Conservation (phyloP, 1,140 invertebrate genomes). For the Venturia canescens region DNA sequence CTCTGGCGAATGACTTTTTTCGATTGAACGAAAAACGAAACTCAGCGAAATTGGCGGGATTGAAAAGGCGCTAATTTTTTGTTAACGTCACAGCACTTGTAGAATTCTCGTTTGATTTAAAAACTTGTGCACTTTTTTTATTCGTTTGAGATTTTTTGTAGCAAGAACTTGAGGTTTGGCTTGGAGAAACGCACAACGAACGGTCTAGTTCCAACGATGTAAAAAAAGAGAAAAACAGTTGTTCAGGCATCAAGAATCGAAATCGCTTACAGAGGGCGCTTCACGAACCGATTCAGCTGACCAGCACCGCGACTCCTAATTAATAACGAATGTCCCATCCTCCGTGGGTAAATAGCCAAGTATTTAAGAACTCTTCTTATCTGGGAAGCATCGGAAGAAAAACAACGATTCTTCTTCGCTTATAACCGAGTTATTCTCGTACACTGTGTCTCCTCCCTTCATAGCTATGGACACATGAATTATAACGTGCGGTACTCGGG, state of each 20-base stretch:
- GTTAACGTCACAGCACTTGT: background rate
- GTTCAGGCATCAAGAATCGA: too few relatives aligned
- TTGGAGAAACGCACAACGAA: too few relatives aligned
- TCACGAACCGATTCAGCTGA: too few relatives aligned
- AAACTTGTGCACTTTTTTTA: background rate
- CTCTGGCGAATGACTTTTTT: background rate
- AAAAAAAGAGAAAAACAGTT: too few relatives aligned
- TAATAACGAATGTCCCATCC: too few relatives aligned
- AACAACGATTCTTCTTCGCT: slow-evolving; percentile 5
- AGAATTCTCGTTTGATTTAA: background rate
- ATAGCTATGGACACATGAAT: background rate
- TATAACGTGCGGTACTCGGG: background rate
- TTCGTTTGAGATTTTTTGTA: background rate
- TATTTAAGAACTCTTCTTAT: too few relatives aligned
- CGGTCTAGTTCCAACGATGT: too few relatives aligned
- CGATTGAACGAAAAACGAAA: background rate
- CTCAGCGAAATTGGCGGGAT: background rate
- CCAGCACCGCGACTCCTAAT: too few relatives aligned
- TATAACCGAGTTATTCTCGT: slow-evolving; percentile 27
- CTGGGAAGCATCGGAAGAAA: background rate
- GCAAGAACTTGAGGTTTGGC: too few relatives aligned
- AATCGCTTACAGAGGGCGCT: too few relatives aligned
- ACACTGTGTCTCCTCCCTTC: background rate
- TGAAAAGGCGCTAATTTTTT: background rate
- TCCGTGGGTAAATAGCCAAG: too few relatives aligned